These are phyloP conservation scores for Atta texana DNA, from an alignment of 1,140 invertebrate genomes.

Conservation along the genomic window DNA sequence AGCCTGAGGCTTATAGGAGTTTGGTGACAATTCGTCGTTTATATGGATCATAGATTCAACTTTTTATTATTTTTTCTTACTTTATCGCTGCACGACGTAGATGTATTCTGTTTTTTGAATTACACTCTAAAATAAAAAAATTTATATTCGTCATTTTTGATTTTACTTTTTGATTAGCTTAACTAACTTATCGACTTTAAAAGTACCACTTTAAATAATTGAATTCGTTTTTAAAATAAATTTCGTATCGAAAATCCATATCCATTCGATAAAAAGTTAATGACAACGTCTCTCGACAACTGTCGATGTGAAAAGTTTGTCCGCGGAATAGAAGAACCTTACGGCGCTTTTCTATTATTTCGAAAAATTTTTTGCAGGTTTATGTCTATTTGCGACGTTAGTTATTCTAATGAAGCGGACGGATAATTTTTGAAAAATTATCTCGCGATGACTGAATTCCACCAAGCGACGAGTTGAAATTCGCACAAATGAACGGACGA, in stretches of 20 bases:
- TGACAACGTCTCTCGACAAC: slow-evolving; percentile 26
- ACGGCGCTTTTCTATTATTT: background rate
- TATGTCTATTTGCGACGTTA: background rate
- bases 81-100: background rate
- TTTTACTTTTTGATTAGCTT: slow-evolving; percentile 22
- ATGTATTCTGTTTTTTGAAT: background rate
- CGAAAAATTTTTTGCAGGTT: slow-evolving; percentile 13
- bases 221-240: slow-evolving; percentile 33
- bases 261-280: slow-evolving; percentile 23
- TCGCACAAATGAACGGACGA: background rate
- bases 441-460: background rate
- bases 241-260: slow-evolving; percentile 40
- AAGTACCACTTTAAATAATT: slow-evolving; percentile 43
- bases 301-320: slow-evolving; percentile 24
- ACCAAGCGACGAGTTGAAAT: background rate
- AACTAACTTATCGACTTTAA: slow-evolving; percentile 16
- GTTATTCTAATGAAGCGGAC: slow-evolving; percentile 25
- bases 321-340: background rate
- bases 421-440: slow-evolving; percentile 56
- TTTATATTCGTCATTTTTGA: background rate
- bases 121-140: background rate
- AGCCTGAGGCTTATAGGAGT: background rate
- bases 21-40: slow-evolving; percentile 31
- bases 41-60: background rate
- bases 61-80: slow-evolving; percentile 3